phyloP scores from a whole-genome alignment of 1,140 invertebrate genomes.

The Cyclina sinensis region DNA sequence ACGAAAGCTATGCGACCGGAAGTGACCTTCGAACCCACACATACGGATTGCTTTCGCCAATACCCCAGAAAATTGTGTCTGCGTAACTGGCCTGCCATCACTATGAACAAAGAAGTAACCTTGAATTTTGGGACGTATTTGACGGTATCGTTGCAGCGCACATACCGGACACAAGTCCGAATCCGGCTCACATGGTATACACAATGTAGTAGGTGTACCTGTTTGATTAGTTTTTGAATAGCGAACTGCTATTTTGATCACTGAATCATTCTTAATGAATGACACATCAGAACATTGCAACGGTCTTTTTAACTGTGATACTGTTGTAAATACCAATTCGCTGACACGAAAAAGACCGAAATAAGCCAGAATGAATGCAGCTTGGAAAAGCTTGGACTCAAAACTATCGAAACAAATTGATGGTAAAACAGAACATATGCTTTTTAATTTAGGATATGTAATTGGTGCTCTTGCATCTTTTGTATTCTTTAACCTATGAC shows the following conservation, averaged over 20 bases:
- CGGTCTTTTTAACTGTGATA: background rate
- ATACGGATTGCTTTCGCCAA: background rate
- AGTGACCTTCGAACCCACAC: background rate
- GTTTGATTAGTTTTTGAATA: background rate
- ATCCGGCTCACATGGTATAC: background rate
- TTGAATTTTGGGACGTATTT: background rate
- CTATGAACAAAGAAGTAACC: background rate
- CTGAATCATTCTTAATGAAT: background rate
- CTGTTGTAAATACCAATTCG: background rate
- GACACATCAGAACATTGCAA: background rate
- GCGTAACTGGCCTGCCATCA: background rate
- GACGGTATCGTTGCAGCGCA: background rate
- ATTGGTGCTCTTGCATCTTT: background rate
- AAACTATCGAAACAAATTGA: background rate
- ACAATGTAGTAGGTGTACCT: background rate
- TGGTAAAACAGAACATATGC: background rate
- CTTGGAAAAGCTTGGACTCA: background rate
- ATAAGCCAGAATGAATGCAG: slow-evolving; percentile 8
- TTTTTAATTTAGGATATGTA: background rate
- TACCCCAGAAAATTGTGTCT: background rate
- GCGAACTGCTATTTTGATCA: background rate
- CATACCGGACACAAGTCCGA: background rate
- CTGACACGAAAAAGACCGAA: slow-evolving; percentile 22
- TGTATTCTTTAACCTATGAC: background rate
- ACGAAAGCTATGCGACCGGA: background rate